Base-by-base conservation (phyloP, 1,140 invertebrate genomes). In the Bombus difficillimus region DNA sequence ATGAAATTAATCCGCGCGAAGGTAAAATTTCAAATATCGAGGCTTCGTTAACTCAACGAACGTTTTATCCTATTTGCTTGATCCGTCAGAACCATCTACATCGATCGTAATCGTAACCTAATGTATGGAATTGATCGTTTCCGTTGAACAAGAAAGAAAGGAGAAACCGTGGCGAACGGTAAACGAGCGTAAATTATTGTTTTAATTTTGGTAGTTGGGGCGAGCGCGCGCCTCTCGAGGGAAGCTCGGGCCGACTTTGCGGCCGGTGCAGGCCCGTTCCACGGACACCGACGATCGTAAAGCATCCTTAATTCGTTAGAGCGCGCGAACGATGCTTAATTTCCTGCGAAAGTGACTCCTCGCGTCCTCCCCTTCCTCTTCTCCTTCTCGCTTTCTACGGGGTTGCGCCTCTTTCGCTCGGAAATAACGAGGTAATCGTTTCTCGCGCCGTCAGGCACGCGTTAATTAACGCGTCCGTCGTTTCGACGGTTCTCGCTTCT, bases 151-250 rank as follows among this genome's bases (percentile, higher is more conserved):
- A 41, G 32, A 34, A 15, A 10, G 9, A 9, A n/a, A 53, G 25
- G 22, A 8, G 57, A 18, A 53, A 47, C 22, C 66, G 57, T 53
- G 83, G 81, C 73, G 64, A 79, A 73, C 81, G 68, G 88, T 86
- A 89, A 71, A 86, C 80, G 87, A 81, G 83, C 91, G 92, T 94
- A 93, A 94, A 94, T 93, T 94, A 94, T 94, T 91, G 93, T 94
- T 94, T 94, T 93, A 94, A 94, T 94, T 94, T 94, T 90, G 84
- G 53, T 47, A 15, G 84, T 39, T 47, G 76, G 76, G 87, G 86
- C 82, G 71, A 39, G 18, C 43, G 69, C 74, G 43, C 13, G 5
- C 64, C 32, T 72, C 57, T 88, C 89, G 68, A 64, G 86, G 83
- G 86, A 86, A 53, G 37, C 53, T 28, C 28, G 32, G 3, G 25